phyloP scores from a whole-genome alignment of 1,140 invertebrate species.

The Aphidius gifuensis region DNA sequence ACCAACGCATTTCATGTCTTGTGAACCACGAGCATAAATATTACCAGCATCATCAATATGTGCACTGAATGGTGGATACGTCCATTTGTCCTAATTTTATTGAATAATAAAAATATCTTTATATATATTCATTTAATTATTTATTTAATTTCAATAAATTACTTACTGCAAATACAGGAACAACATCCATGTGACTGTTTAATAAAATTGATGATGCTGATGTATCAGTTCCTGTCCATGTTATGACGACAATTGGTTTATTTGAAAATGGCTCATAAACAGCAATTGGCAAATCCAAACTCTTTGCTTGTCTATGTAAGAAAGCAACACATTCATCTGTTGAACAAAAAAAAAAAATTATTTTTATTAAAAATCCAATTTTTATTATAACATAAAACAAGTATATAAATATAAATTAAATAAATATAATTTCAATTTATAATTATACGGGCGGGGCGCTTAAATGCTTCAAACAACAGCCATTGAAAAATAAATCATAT shows the following conservation, averaged over 20 bases:
- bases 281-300: conserved; percentile 63
- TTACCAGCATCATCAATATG: conserved; percentile 74
- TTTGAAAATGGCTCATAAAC: conserved; percentile 59
- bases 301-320: conserved; percentile 65
- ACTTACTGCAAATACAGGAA: conserved; percentile 81
- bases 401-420: no score
- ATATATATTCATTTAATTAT: neutral
- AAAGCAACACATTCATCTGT: conserved; percentile 71
- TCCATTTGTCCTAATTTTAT: conserved; percentile 78
- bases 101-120: neutral
- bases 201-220: conserved; percentile 71
- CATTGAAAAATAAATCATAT: no score
- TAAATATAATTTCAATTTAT: no score
- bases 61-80: conserved; percentile 74
- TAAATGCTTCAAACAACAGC: no score
- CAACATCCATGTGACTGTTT: conserved; percentile 94
- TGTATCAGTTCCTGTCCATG: conserved; percentile 74
- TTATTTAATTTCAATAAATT: neutral
- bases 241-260: conserved; percentile 79
- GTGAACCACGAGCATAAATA: conserved; percentile 79
- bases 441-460: no score
- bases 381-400: neutral
- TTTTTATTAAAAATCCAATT: no score
- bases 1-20: conserved; percentile 83
- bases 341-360: conserved; percentile 21